phyloP scores from a whole-genome alignment of 2,797 vertebrate species.

The Sylvilagus floridanus region DNA sequence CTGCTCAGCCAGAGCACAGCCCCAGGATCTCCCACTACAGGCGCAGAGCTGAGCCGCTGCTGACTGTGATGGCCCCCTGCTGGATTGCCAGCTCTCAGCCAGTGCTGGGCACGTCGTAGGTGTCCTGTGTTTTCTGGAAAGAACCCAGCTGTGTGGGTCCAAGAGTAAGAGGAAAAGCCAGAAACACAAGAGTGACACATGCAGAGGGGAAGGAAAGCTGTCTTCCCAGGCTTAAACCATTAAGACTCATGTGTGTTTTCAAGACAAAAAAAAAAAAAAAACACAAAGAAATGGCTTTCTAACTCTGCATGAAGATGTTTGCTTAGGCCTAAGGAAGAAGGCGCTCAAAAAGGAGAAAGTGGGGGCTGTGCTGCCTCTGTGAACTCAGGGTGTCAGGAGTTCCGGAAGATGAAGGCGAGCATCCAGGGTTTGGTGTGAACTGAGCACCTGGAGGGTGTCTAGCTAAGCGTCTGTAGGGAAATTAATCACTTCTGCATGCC shows the following conservation, averaged over 20 bases:
- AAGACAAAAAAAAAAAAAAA: background rate
- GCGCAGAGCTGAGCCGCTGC: background rate
- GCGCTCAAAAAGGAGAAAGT: background rate
- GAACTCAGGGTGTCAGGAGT: background rate
- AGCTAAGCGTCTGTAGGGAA: background rate
- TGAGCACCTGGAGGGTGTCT: background rate
- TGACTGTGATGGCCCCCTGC: background rate
- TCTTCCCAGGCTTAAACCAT: background rate
- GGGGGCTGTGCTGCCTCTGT: background rate
- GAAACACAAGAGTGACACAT: background rate
- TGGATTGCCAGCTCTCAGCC: slow-evolving; percentile 27
- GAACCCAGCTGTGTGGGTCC: background rate
- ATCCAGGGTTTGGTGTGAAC: background rate
- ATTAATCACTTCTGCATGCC: background rate
- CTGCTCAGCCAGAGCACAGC: background rate
- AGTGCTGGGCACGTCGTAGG: background rate
- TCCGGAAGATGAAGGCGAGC: background rate
- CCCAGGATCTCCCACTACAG: background rate
- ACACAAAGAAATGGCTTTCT: background rate
- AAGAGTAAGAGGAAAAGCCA: slow-evolving; percentile 34
- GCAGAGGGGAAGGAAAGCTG: background rate
- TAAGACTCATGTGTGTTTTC: background rate
- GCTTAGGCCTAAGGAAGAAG: background rate
- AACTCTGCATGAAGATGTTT: background rate
- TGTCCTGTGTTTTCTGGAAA: slow-evolving; percentile 22